These are phyloP conservation scores for Dendrolimus pini DNA, from an alignment of 2,888 invertebrate genomes.

Conservation along the genomic window DNA sequence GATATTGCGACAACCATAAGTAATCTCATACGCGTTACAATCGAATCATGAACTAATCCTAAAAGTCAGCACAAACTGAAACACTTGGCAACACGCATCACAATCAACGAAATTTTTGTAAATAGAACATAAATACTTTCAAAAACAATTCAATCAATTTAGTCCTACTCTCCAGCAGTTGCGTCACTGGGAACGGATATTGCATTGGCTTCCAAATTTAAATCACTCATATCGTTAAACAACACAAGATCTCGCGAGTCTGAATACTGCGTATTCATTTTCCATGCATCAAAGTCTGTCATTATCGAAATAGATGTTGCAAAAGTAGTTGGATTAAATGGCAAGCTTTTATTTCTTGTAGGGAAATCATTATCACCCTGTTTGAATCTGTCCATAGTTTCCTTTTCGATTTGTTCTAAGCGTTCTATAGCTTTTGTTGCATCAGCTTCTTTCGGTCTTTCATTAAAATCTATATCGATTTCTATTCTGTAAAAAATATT, in stretches of 20 bases:
- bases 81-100: too few species aligned
- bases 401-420: constrained; percentile 58
- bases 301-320: constrained; percentile 16
- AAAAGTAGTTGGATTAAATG: constrained; percentile 11
- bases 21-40: too few species aligned
- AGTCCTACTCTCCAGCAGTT: too few species aligned
- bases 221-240: constrained; percentile 14
- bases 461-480: constrained; percentile 51
- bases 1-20: too few species aligned
- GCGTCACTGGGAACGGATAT: background rate
- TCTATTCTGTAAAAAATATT: constrained; percentile 45
- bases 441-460: constrained; percentile 39
- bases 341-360: constrained; percentile 3
- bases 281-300: constrained; percentile 32
- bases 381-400: constrained; percentile 48
- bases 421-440: constrained; percentile 51
- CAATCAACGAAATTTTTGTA: too few species aligned
- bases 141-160: too few species aligned
- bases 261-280: constrained; percentile 6
- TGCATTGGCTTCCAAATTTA: constrained; percentile 8
- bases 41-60: too few species aligned
- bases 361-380: constrained; percentile 17
- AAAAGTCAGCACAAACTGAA: too few species aligned
- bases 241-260: constrained; percentile 13
- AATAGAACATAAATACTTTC: too few species aligned